These are phyloP conservation scores for Lepisosteus oculatus DNA, from an alignment of 2,113 vertebrate genomes.

Conservation along the genomic window DNA sequence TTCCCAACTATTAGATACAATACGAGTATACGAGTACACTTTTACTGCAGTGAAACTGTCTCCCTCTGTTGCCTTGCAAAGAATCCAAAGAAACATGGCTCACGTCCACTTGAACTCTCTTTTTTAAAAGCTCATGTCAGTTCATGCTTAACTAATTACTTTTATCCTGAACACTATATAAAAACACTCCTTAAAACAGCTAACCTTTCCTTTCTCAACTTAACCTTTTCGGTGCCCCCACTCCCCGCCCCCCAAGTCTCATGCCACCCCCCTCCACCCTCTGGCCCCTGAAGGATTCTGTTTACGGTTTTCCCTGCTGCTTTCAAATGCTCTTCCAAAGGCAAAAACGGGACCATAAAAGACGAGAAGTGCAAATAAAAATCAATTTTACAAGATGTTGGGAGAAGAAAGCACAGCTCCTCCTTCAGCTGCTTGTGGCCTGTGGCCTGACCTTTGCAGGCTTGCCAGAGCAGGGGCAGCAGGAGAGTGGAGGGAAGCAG, in stretches of 20 bases:
- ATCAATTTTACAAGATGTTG: slow-evolving; percentile 57
- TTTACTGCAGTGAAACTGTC: too few relatives aligned
- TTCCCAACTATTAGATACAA: too few relatives aligned
- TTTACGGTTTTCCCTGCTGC: slow-evolving; percentile 36
- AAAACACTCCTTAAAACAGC: slow-evolving; percentile 72
- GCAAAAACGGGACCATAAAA: slow-evolving; percentile 50
- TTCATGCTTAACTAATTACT: slow-evolving; percentile 71
- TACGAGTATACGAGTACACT: too few relatives aligned
- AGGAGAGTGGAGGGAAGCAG: too few relatives aligned
- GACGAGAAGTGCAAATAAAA: slow-evolving; percentile 61
- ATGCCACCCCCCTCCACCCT: slow-evolving; percentile 27
- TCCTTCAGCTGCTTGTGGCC: slow-evolving; percentile 51
- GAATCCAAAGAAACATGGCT: not conserved
- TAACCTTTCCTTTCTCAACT: slow-evolving; percentile 65
- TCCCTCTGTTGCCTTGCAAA: not conserved
- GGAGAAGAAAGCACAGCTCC: slow-evolving; percentile 33
- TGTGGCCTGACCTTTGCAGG: slow-evolving; percentile 37
- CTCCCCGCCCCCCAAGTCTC: slow-evolving; percentile 11
- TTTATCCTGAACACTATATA: slow-evolving; percentile 81
- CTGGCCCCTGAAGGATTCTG: slow-evolving; percentile 23
- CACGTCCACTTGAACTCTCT: slow-evolving; percentile 7
- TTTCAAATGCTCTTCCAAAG: slow-evolving; percentile 41
- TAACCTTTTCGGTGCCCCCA: slow-evolving; percentile 68
- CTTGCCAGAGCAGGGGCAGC: not conserved
- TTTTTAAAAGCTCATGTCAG: slow-evolving; percentile 23